Evolutionary conservation across 2,888 invertebrate genomes (phyloP), one percentile per base, ranked within the genome.

Genomic region (Electrophaes corylata): DNA sequence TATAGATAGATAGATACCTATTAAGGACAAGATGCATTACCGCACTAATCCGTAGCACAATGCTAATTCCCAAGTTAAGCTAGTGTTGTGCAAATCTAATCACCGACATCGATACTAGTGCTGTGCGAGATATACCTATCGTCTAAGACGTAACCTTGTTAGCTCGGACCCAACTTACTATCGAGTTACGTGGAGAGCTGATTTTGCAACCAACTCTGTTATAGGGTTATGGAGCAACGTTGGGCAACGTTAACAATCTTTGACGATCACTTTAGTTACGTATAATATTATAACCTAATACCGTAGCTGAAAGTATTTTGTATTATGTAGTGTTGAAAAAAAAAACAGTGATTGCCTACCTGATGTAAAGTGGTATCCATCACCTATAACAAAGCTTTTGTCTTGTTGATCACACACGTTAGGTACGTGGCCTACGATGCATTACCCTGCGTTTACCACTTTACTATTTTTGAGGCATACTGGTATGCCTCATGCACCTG

Each of bases 111-210:
- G 51, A 59, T 55, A 50, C 53, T 48, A 33, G 53, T 35, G 46
- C 40, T 37, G 55, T 31, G 37, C 63, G 57, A 57, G 51, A 61
- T 51, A 46, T 49, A 40, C 39, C 58, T 53, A 52, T 53, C 54
- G 56, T 60, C 63, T 60, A 55, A 63, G 66, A 60, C 37, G 60
- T 70, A 73, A 73, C 55, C 55, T 39, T 54, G 66, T 73, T 71
- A 74, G 55, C 60, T 55, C 56, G 67, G 70, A 61, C 71, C 40
- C 40, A 41, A 62, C 55, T 53, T 57, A 26, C 53, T 64, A 73
- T 73, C 59, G 66, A 71, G 68, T 73, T 73, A 70, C 44, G 23
- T 29, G 57, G 56, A 55, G 49, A 62, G 57, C 63, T 59, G 47
- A 60, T 35, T 54, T 43, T 56, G 57, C 48, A 48, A 52, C 40